Evolutionary conservation across 2,113 vertebrate species (phyloP).

Genomic region (Mesitornis unicolor): DNA sequence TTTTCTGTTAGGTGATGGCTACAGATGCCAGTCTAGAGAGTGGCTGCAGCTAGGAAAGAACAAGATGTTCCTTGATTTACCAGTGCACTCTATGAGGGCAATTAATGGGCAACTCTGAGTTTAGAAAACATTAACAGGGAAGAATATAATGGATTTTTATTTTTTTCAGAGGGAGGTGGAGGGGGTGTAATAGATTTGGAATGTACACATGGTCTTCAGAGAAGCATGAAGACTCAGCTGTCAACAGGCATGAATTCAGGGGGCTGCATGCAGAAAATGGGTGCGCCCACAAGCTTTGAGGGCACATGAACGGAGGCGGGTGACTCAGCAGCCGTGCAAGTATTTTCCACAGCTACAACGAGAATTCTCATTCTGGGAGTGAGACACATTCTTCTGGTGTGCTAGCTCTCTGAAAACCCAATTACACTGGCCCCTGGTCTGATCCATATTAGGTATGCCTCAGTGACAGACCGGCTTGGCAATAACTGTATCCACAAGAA

Average conservation of each 20-base stretch:
- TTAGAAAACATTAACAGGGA: background rate
- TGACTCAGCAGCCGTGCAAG: background rate
- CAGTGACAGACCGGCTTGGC: slow-evolving; percentile 18
- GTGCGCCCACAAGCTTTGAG: background rate
- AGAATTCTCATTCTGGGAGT: slow-evolving; percentile 2
- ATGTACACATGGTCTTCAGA: background rate
- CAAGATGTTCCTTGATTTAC: background rate
- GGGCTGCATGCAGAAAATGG: background rate
- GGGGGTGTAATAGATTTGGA: background rate
- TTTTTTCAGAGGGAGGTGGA: background rate
- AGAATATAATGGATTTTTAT: background rate
- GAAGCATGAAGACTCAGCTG: background rate
- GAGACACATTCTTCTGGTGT: background rate
- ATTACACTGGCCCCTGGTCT: background rate
- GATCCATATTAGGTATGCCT: slow-evolving; percentile 66
- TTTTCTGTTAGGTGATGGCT: background rate
- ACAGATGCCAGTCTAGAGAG: background rate
- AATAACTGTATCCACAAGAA: slow-evolving; percentile 43
- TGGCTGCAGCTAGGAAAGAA: background rate
- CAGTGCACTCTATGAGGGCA: background rate
- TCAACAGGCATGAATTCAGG: background rate
- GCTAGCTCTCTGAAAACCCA: slow-evolving; percentile 15
- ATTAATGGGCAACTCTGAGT: background rate
- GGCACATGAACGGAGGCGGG: background rate
- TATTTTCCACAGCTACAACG: background rate